Evolutionary conservation across 2,113 vertebrate genomes (phyloP).

Genomic region (Desmodus rotundus): DNA sequence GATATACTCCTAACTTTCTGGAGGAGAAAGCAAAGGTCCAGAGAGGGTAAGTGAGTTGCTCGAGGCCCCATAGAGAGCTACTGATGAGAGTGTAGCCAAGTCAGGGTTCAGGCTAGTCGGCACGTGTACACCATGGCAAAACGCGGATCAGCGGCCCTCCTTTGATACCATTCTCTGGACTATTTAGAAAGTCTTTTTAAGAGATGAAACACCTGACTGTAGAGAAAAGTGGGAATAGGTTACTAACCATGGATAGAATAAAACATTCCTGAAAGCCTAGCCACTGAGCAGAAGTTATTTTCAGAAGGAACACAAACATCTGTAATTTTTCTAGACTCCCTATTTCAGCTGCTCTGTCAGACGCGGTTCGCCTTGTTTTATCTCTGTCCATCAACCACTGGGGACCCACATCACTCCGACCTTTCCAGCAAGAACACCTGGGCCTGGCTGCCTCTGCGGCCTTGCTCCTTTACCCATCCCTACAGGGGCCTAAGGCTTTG

Average conservation of each 20-base stretch:
- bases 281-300: neutral
- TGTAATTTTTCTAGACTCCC: neutral
- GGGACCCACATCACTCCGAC: neutral
- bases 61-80: neutral
- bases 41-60: neutral
- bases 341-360: neutral
- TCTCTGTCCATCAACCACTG: neutral
- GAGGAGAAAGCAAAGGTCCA: neutral
- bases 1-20: neutral
- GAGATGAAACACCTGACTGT: neutral
- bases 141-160: neutral
- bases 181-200: neutral
- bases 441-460: neutral
- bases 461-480: neutral
- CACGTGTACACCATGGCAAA: neutral
- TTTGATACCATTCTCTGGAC: neutral
- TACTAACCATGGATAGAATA: neutral
- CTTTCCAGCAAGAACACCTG: slow-evolving; percentile 37
- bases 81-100: neutral
- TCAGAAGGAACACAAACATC: neutral
- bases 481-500: slow-evolving; percentile 20
- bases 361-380: neutral
- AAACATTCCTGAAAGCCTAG: neutral
- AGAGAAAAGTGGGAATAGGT: neutral
- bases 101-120: neutral